phyloP scores from a whole-genome alignment of 2,797 vertebrate genomes.

The Darevskia nairensis region DNA sequence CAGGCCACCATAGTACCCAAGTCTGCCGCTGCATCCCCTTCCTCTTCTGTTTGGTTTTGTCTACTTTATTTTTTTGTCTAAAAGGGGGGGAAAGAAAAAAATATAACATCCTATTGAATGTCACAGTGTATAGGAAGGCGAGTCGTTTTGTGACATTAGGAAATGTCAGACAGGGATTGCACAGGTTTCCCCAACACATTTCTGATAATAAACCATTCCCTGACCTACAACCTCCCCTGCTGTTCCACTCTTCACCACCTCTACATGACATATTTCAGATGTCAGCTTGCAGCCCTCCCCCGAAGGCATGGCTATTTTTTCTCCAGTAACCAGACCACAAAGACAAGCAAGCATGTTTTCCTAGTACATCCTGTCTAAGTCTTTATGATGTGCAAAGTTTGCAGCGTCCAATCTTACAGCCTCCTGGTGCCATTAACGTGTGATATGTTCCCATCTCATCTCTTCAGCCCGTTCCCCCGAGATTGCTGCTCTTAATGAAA shows the following conservation, averaged over 20 bases:
- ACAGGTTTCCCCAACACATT: not conserved
- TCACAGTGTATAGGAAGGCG: not conserved
- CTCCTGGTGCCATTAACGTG: not conserved
- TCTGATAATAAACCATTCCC: not conserved
- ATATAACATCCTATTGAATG: not conserved
- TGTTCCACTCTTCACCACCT: not conserved
- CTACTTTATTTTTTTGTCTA: not conserved
- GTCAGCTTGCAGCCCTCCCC: not conserved
- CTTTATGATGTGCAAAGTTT: not conserved
- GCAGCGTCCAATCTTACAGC: not conserved
- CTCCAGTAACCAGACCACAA: fast-evolving
- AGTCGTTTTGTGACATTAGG: not conserved
- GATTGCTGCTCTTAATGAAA: not conserved
- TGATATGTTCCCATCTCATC: not conserved
- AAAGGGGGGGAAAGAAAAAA: not conserved
- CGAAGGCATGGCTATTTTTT: fast-evolving
- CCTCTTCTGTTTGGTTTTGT: not conserved
- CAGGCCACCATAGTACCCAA: too few species aligned
- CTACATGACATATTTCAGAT: not conserved
- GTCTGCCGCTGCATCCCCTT: too few species aligned
- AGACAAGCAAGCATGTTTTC: not conserved
- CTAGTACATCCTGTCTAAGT: not conserved
- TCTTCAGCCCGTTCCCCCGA: not conserved
- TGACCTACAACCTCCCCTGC: not conserved
- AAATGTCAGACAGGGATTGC: not conserved